These are phyloP conservation scores for Drosophila eugracilis DNA, from an alignment of 1,140 invertebrate genomes.

Conservation along the genomic window DNA sequence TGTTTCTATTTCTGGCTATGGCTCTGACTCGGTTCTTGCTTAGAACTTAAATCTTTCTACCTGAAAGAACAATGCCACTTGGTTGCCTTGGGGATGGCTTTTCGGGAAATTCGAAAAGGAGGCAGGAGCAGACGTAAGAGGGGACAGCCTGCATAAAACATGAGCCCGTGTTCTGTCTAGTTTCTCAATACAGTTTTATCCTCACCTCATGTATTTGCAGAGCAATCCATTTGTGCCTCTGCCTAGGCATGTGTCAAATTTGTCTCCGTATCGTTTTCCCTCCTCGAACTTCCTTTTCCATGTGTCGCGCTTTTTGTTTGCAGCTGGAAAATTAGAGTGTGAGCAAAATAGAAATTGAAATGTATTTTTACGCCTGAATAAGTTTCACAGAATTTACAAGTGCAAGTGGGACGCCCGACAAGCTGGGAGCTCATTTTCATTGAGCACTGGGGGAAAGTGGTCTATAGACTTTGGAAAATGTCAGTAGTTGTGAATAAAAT, in stretches of 20 bases:
- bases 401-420: constrained; percentile 19
- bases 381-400: constrained; percentile 60
- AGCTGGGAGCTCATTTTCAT: constrained; percentile 9
- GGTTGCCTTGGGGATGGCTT: constrained; percentile 40
- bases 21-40: constrained; percentile 27
- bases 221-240: constrained; percentile 63
- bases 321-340: constrained; percentile 10
- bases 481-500: too few species aligned
- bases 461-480: background rate
- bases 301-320: constrained; percentile 52
- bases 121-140: too few species aligned
- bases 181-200: constrained; percentile 35
- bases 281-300: constrained; percentile 6
- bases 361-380: constrained; percentile 67
- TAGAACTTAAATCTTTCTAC: constrained; percentile 52
- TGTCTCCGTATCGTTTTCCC: constrained; percentile 25
- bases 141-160: constrained; percentile 65
- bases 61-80: constrained; percentile 55
- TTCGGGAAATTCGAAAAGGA: constrained; percentile 21
- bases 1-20: constrained; percentile 24
- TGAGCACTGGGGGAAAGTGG: background rate
- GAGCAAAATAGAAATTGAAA: constrained; percentile 63
- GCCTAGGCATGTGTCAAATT: constrained; percentile 77
- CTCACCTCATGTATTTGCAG: constrained; percentile 41
- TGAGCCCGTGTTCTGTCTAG: constrained; percentile 47